phyloP scores from a whole-genome alignment of 2,888 invertebrate genomes.

The Elmis aenea region DNA sequence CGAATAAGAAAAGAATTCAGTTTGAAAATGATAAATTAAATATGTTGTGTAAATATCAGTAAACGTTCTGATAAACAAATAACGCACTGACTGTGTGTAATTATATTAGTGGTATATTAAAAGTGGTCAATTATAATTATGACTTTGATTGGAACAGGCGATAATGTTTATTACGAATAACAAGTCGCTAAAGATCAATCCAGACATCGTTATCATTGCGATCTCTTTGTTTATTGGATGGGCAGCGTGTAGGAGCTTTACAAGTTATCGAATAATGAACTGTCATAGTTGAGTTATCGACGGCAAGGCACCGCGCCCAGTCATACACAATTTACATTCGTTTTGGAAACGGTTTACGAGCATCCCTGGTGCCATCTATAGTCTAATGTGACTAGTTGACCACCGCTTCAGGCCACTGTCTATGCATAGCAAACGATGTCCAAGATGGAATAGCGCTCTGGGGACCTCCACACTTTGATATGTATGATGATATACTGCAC shows the following conservation, averaged over 20 bases:
- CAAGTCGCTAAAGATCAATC: slow-evolving; percentile 25
- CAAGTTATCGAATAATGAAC: slow-evolving; percentile 44
- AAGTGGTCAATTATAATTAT: too few species aligned
- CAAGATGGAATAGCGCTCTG: slow-evolving; percentile 37
- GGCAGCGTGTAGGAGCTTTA: slow-evolving; percentile 36
- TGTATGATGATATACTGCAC: slow-evolving; percentile 46
- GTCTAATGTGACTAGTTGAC: slow-evolving; percentile 47
- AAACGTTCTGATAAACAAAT: too few species aligned
- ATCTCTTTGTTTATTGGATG: slow-evolving; percentile 24
- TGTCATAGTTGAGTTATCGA: slow-evolving; percentile 44
- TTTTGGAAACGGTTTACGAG: slow-evolving; percentile 41
- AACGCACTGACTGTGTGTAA: too few species aligned
- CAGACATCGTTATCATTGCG: slow-evolving; percentile 23
- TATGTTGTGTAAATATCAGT: too few species aligned
- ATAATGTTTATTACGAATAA: too few species aligned
- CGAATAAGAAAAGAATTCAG: too few species aligned
- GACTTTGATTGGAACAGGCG: too few species aligned
- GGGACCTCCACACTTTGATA: slow-evolving; percentile 34
- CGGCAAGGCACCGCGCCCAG: slow-evolving; percentile 38
- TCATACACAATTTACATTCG: slow-evolving; percentile 43
- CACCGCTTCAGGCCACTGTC: slow-evolving; percentile 34
- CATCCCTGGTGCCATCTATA: slow-evolving; percentile 46
- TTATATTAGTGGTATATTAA: too few species aligned
- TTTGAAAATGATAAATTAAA: too few species aligned
- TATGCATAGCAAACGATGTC: slow-evolving; percentile 37